phyloP scores from a whole-genome alignment of 2,113 vertebrate species.

The Rhinopomastus cyanomelas region DNA sequence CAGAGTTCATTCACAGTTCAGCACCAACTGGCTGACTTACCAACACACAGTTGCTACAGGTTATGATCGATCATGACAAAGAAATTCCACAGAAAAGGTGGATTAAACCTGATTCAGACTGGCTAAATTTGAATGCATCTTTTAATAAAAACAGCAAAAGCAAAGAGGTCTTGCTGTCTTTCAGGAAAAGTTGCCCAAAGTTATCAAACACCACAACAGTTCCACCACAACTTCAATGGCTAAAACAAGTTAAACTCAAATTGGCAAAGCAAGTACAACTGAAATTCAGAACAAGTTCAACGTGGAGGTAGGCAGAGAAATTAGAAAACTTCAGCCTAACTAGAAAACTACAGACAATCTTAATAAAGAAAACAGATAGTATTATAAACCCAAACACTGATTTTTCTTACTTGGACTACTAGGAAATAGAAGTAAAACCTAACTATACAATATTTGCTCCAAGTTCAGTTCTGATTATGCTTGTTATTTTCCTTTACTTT shows the following conservation, averaged over 20 bases:
- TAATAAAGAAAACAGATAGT: background rate
- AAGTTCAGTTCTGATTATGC: background rate
- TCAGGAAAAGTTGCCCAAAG: background rate
- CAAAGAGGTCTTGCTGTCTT: background rate
- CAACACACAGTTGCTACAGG: background rate
- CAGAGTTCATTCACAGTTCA: background rate
- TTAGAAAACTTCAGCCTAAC: background rate
- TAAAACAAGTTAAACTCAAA: no score
- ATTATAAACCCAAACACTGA: background rate
- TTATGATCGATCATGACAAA: background rate
- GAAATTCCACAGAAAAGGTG: background rate
- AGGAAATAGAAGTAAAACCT: background rate
- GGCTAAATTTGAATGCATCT: background rate
- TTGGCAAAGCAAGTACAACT: background rate
- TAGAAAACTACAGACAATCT: background rate
- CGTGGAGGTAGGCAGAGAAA: background rate
- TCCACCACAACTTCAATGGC: background rate
- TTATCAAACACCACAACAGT: background rate
- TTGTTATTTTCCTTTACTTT: constrained; percentile 3
- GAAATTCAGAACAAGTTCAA: background rate
- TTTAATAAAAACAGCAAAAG: background rate
- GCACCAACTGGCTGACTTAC: background rate
- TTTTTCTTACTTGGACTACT: background rate
- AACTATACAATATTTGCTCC: background rate
- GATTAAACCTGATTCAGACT: background rate